Conservation (phyloP, 2,113 vertebrate genomes). For the Cyanoramphus novaezelandiae region DNA sequence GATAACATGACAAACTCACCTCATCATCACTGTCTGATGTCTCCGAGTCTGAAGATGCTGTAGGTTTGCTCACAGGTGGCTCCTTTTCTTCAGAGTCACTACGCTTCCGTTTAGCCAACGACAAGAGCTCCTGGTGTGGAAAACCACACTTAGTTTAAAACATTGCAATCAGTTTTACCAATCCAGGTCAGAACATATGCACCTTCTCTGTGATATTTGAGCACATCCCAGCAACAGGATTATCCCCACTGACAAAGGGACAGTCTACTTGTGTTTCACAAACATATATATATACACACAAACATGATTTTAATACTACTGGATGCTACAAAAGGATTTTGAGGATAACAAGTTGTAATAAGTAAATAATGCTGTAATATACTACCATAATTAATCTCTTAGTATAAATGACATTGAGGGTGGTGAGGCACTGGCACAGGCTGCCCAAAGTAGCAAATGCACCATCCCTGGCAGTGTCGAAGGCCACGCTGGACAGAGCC, state of each 20-base stretch:
- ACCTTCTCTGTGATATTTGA: not conserved
- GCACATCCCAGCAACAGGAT: not conserved
- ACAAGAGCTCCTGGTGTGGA: constrained; percentile 86
- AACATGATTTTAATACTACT: not conserved
- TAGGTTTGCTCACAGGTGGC: constrained; percentile 89
- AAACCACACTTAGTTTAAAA: not conserved
- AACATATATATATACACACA: not conserved
- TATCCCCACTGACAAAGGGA: not conserved
- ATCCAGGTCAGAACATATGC: not conserved
- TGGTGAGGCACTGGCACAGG: not conserved
- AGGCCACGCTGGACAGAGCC: not conserved
- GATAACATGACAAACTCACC: constrained; percentile 64
- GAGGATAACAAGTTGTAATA: not conserved
- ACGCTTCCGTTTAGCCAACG: constrained; percentile 93
- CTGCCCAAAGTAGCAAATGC: not conserved
- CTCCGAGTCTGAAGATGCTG: constrained; percentile 95
- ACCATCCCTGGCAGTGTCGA: not conserved
- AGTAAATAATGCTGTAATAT: not conserved
- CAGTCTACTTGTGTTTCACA: not conserved
- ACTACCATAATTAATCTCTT: not conserved
- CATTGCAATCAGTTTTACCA: not conserved
- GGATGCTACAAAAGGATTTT: not conserved
- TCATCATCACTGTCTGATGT: constrained; percentile 97
- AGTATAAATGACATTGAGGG: not conserved
- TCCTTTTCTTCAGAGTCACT: constrained; percentile 96